These are phyloP conservation scores for Lynx canadensis DNA, from an alignment of 2,113 vertebrate genomes.

Conservation along the genomic window DNA sequence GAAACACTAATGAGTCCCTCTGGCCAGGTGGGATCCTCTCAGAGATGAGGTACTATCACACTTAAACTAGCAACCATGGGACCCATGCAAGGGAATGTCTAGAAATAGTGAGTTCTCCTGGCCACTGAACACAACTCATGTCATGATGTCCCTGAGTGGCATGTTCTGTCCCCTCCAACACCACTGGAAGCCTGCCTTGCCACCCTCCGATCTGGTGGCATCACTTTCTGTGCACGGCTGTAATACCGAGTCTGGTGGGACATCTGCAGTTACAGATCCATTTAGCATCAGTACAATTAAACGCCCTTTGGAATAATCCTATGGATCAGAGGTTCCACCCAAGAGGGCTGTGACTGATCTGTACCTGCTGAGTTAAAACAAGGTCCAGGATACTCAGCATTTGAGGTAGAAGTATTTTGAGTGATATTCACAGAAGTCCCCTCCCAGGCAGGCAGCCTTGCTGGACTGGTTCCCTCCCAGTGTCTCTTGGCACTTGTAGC, in stretches of 20 bases:
- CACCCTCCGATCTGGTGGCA: not conserved
- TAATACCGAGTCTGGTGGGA: not conserved
- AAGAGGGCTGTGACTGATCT: too few species aligned
- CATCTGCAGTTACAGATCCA: not conserved
- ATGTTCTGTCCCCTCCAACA: not conserved
- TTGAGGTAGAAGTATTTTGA: not conserved
- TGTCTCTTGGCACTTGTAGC: not conserved
- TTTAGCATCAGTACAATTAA: not conserved
- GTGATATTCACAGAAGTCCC: not conserved
- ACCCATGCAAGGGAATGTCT: not conserved
- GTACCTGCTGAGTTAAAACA: not conserved
- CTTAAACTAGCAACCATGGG: not conserved
- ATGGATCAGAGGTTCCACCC: not conserved
- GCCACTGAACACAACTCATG: not conserved
- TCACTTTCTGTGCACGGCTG: not conserved
- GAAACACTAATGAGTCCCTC: not conserved
- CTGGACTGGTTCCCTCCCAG: too few species aligned
- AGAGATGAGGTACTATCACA: not conserved
- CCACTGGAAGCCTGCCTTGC: not conserved
- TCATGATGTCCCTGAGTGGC: not conserved
- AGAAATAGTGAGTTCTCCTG: not conserved
- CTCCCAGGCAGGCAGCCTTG: not conserved
- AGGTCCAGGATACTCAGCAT: not conserved
- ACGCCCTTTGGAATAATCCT: not conserved
- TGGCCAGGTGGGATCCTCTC: not conserved